Percentiles rank a stretch among this genome's conserved stretches.
These are phyloP conservation scores for Morphnarchus princeps DNA, from an alignment of 2,113 vertebrate genomes.

Conservation along the genomic window DNA sequence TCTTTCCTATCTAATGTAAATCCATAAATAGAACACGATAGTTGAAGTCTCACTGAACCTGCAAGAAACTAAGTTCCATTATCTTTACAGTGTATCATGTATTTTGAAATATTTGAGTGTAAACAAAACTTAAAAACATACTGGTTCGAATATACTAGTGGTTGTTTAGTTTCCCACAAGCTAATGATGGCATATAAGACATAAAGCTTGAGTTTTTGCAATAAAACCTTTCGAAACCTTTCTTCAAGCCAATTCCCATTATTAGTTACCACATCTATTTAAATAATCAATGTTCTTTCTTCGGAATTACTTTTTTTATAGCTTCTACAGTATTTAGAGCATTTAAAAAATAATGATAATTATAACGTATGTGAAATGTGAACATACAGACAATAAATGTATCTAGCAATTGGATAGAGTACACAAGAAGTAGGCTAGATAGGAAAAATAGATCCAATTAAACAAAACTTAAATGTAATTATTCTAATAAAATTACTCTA, in stretches of 20 bases:
- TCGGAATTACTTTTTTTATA: not conserved
- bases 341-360: not conserved
- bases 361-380: not conserved
- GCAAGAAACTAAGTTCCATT: not conserved
- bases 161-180: not conserved
- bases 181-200: not conserved
- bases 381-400: not conserved
- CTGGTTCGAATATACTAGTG: not conserved
- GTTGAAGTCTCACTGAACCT: not conserved
- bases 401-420: not conserved
- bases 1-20: not conserved
- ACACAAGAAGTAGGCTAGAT: not conserved
- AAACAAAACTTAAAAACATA: not conserved
- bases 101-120: not conserved
- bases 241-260: not conserved
- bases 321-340: not conserved
- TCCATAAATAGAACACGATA: not conserved
- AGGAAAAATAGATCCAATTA: not conserved
- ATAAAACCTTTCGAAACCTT: not conserved
- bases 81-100: not conserved
- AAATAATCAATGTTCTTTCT: not conserved
- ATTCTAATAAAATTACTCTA: not conserved
- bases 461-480: not conserved
- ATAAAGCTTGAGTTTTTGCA: not conserved
- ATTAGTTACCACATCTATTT: not conserved